Percentiles rank a stretch among this genome's conserved stretches.
Conservation (phyloP, 2,888 invertebrate genomes). For the Cosmopolites sordidus region DNA sequence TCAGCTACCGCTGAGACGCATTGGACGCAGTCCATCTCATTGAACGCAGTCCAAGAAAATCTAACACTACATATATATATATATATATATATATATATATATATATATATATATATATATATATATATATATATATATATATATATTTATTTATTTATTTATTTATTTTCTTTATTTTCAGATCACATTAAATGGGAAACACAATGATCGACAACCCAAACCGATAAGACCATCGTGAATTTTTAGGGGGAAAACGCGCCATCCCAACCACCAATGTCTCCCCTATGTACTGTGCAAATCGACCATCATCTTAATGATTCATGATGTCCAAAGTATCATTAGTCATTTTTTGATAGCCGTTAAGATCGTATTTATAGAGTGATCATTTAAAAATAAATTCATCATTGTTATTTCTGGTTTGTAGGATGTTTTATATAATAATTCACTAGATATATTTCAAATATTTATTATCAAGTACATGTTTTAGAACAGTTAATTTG, state of each 20-base stretch:
- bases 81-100: too few species aligned
- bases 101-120: too few species aligned
- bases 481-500: too few species aligned
- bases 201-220: conserved; percentile 11
- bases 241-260: conserved; percentile 17
- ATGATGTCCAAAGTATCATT: conserved; percentile 22
- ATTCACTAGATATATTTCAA: too few species aligned
- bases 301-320: conserved; percentile 28
- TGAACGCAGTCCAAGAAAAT: too few species aligned
- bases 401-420: too few species aligned
- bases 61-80: too few species aligned
- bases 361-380: conserved; percentile 1
- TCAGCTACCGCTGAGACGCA: too few species aligned
- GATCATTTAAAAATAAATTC: too few species aligned
- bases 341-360: conserved; percentile 13
- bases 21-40: too few species aligned
- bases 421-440: too few species aligned
- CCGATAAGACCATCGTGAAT: conserved; percentile 13
- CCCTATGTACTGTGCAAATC: conserved; percentile 15
- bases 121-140: neutral
- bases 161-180: conserved; percentile 1
- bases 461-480: too few species aligned
- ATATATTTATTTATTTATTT: neutral
- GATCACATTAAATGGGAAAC: conserved; percentile 1
- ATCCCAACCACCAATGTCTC: neutral